Base-by-base conservation (phyloP, 2,797 vertebrate species). In the Phalloptychus januarius region DNA sequence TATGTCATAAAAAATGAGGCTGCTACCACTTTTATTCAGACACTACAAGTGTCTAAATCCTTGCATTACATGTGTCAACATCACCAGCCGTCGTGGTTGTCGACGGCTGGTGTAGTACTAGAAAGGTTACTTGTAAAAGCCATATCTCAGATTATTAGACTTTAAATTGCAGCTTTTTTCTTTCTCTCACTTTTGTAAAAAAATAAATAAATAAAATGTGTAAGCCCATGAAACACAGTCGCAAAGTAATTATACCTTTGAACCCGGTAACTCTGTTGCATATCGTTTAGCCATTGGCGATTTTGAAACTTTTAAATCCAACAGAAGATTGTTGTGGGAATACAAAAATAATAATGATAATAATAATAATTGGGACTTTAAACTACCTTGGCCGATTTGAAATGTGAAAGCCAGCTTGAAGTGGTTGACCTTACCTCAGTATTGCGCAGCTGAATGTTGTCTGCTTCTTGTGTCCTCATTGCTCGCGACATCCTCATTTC, bases 371-470 rank as follows among this genome's bases (percentile, higher is more conserved):
- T 42, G 5, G 40, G 1, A 69, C 40, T 69, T 69, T 13, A 42
- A 69, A 44, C 1, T 69, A n/a, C 5, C 1, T 42, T 6, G 36
- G 1, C 10, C 11, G 4, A 18, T 56, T 42, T 58, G 12, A 42
- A 10, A 38, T 16, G 23, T 0, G 4, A 8, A 7, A 72, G 44
- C 1, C 46, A 69, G 67, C 2, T 71, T 16, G 52, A 65, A 70
- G 40, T 48, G 44, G 70, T 12, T 74, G 61, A 18, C 82, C 93
- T 92, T 93, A 93, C 92, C 93, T 92, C 76, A 79, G 86, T 67
- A 28, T 61, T 44, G 81, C 4, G 2, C 48, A 74, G 87, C 75
- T 78, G 79, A 83, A 77, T 65, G 76, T 74, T 48, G 61, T 71
- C 74, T 71, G 54, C n/a, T 25, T 81, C 78, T 80, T 65, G 46